These are phyloP conservation scores for Heterodera filipjevi DNA, from an alignment of 2,888 invertebrate genomes.

Conservation along the genomic window DNA sequence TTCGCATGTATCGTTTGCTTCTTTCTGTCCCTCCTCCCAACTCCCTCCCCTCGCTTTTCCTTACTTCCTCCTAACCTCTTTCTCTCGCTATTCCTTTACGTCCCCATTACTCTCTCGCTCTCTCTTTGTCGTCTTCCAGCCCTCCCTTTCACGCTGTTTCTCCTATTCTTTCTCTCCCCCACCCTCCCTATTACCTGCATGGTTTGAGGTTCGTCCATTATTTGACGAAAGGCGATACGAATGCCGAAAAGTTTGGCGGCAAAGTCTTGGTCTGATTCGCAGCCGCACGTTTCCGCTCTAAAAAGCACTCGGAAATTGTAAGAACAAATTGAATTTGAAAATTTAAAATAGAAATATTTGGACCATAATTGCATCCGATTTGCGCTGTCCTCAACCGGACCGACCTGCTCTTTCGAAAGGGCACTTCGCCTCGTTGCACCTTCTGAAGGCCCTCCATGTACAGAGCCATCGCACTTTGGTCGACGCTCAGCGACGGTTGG, in stretches of 20 bases:
- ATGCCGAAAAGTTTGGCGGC: constrained; percentile 92
- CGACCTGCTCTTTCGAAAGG: constrained; percentile 66
- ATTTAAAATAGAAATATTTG: too few species aligned
- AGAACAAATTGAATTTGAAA: neutral
- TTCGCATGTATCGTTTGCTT: too few species aligned
- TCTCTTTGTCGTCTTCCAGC: too few species aligned
- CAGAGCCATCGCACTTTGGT: constrained; percentile 71
- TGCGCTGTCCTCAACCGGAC: neutral
- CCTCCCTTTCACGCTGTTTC: neutral
- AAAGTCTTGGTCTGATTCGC: constrained; percentile 87
- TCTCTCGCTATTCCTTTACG: too few species aligned
- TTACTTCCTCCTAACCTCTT: too few species aligned
- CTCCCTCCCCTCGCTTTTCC: too few species aligned
- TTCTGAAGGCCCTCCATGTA: constrained; percentile 80
- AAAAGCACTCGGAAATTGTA: constrained; percentile 62
- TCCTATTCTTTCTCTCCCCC: neutral
- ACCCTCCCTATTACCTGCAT: neutral
- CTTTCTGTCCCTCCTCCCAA: too few species aligned
- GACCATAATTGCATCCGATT: too few species aligned
- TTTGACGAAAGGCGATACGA: constrained; percentile 79
- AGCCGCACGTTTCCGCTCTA: constrained; percentile 84
- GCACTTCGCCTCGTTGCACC: constrained; percentile 74
- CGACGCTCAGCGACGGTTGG: constrained; percentile 12
- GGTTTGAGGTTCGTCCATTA: constrained; percentile 34
- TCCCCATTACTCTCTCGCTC: too few species aligned